Percentiles rank a stretch among this genome's conserved stretches.
phyloP scores from a whole-genome alignment of 2,113 vertebrate genomes.

The Neodontobutis hainanensis region DNA sequence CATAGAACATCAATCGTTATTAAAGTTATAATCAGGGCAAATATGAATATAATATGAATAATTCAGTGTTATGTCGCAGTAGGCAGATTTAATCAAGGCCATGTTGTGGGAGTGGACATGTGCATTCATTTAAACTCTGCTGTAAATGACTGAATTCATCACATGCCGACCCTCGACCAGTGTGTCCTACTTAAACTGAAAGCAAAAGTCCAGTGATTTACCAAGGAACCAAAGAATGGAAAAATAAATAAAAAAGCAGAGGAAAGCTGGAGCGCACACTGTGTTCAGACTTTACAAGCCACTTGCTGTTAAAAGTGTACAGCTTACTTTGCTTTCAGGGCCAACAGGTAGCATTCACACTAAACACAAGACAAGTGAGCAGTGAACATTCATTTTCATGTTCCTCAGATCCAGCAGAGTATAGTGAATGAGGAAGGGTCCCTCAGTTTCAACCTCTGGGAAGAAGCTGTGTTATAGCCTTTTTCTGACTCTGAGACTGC shows the following conservation, averaged over 20 bases:
- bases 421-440: too few species aligned
- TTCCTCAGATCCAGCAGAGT: too few species aligned
- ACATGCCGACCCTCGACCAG: conserved; percentile 37
- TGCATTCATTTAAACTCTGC: conserved; percentile 61
- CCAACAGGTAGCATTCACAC: too few species aligned
- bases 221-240: neutral
- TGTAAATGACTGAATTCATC: conserved; percentile 73
- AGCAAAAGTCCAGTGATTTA: conserved; percentile 11
- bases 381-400: too few species aligned
- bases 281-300: too few species aligned
- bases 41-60: conserved; percentile 39
- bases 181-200: conserved; percentile 64
- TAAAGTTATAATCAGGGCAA: conserved; percentile 20
- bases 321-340: too few species aligned
- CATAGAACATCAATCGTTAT: neutral
- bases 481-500: too few species aligned
- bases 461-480: too few species aligned
- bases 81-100: conserved; percentile 52
- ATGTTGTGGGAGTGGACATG: conserved; percentile 62
- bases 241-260: neutral
- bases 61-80: conserved; percentile 43
- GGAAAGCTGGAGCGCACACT: too few species aligned
- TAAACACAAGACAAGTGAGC: too few species aligned
- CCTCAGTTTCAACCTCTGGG: too few species aligned
- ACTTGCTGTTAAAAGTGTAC: too few species aligned